Evolutionary conservation across 1,140 invertebrate species (phyloP).

Genomic region (Leptopilina boulardi): DNA sequence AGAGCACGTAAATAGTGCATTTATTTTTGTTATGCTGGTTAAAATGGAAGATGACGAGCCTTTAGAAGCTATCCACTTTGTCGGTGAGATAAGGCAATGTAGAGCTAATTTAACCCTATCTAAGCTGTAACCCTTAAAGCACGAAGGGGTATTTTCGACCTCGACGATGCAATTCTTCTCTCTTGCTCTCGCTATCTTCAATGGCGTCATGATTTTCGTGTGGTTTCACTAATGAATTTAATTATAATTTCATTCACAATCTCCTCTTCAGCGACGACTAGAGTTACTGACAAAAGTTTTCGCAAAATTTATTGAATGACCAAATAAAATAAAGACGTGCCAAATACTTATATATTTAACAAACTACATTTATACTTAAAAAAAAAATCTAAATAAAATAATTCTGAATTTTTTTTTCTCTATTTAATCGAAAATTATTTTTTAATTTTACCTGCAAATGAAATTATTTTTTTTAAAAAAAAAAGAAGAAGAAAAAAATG

Average conservation of each 20-base stretch:
- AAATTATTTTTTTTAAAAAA: not conserved
- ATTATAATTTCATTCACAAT: slow-evolving; percentile 52
- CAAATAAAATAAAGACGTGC: not conserved
- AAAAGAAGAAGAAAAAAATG: not conserved
- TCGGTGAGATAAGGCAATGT: slow-evolving; percentile 38
- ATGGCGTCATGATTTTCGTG: slow-evolving; percentile 50
- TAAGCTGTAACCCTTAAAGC: slow-evolving; percentile 48
- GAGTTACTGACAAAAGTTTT: not conserved
- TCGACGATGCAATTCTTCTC: slow-evolving; percentile 40
- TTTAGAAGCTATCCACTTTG: slow-evolving; percentile 26
- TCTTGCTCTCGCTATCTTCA: slow-evolving; percentile 30
- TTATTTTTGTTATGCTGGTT: slow-evolving; percentile 5
- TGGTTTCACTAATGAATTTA: slow-evolving; percentile 58
- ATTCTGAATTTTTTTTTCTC: no score
- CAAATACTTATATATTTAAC: not conserved
- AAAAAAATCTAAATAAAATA: no score
- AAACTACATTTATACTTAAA: no score
- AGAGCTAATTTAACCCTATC: slow-evolving; percentile 59
- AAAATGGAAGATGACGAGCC: slow-evolving; percentile 23
- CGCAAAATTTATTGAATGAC: not conserved
- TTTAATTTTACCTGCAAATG: not conserved
- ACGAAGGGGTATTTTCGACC: slow-evolving; percentile 47
- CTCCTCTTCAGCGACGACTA: not conserved
- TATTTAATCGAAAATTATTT: no score
- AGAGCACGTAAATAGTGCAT: not conserved